Conservation (phyloP, 1,140 invertebrate species). For the Drepana arcuata region DNA sequence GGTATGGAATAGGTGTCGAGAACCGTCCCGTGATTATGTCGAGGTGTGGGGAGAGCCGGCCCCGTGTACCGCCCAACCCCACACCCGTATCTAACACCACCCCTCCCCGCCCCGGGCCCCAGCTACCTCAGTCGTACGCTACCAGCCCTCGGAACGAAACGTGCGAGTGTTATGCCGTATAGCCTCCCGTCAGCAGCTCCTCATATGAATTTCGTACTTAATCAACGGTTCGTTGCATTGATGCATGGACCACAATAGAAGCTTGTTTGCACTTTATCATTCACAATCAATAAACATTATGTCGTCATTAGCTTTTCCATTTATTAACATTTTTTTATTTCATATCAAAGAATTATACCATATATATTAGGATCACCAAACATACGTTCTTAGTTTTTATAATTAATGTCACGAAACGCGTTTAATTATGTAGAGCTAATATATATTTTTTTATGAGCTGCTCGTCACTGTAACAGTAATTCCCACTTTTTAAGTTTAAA, state of each 20-base stretch:
- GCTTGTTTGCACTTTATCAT: slow-evolving; percentile 55
- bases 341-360: not conserved
- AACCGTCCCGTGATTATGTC: not conserved
- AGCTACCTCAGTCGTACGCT: slow-evolving; percentile 47
- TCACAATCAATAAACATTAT: slow-evolving; percentile 35
- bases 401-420: too few relatives aligned
- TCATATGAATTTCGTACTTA: slow-evolving; percentile 46
- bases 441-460: too few relatives aligned
- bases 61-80: slow-evolving; percentile 29
- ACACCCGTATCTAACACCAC: slow-evolving; percentile 5
- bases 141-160: slow-evolving; percentile 37
- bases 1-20: too few relatives aligned
- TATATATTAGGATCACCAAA: too few relatives aligned
- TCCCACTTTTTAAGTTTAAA: too few relatives aligned
- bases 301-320: not conserved
- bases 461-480: too few relatives aligned
- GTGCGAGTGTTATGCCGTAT: slow-evolving; percentile 58
- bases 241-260: slow-evolving; percentile 65
- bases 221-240: slow-evolving; percentile 61
- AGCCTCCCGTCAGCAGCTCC: slow-evolving; percentile 43
- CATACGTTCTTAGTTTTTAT: too few relatives aligned
- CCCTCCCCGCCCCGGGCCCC: slow-evolving; percentile 11
- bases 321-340: not conserved
- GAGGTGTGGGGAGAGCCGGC: slow-evolving; percentile 24
- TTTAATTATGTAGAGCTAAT: too few relatives aligned